Base-by-base conservation (phyloP, 92 coral and sea anemone species). In the Blastomussa wellsi region DNA sequence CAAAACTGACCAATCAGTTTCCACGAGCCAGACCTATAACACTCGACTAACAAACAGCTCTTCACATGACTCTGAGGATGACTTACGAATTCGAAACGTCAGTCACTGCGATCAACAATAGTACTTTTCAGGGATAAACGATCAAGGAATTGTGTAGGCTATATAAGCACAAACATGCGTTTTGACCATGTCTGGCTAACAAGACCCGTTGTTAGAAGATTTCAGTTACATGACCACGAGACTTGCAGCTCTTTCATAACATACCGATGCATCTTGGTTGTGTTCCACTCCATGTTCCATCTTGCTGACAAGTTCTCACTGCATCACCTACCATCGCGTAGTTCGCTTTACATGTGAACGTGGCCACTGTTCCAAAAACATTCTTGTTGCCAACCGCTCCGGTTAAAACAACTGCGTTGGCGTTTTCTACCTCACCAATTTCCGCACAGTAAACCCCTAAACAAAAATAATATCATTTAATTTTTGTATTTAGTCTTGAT, bases 201-300 rank as follows among this genome's bases (percentile, higher is more conserved):
- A 39, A 3, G 44, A 39, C 44, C 44, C 3, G 44, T 39, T 39
- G 3, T 3, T 3, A 3, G 44, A 39, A 39, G 44, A 7, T 39
- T 7, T 39, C n/a, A 48, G 14, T 3, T 48, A 15, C 11, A 48
- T 48, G 53, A 48, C 53, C 5, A 48, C 11, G 20, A 2, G 13
- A 10, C 9, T 6, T 24, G 39, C 5, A 6, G 42, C n/a, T 4
- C 48, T 33, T 15, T n/a, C 15, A 57, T 8, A 38, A 88, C 95
- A 52, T 81, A 94, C 98, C 90, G 66, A 94, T 93, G 52, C 98
- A 94, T 86, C 98, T 72, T 13, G 98, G 95, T 31, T 93, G 89
- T 6, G 83, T 89, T 26, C 93, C 98, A 44, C 94, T 94, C 98
- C 98, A 94, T 7, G 79, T 82, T 26, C 94, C 98, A 69, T 86